Evolutionary conservation across 2,797 vertebrate species (phyloP).

Genomic region (Typhlichthys subterraneus): DNA sequence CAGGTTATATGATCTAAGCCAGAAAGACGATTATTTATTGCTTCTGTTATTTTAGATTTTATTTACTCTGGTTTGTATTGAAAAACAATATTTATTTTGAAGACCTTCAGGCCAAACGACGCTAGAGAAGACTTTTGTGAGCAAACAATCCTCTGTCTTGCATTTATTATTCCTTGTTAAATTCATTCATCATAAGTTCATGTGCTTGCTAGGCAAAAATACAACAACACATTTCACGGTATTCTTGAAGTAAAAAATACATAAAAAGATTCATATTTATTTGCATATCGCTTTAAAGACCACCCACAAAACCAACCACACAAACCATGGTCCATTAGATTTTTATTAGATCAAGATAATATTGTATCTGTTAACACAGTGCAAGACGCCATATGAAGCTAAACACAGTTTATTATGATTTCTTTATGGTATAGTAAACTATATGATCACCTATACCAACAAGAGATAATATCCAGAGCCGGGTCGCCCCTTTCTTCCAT

Average conservation of each 20-base stretch:
- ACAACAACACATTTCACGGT: background rate
- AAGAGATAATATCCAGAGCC: conserved; percentile 43
- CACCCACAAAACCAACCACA: too few species aligned
- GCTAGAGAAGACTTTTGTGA: background rate
- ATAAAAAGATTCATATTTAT: too few species aligned
- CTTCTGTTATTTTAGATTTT: background rate
- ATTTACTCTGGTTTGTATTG: background rate
- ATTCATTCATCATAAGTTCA: background rate
- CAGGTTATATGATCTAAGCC: background rate
- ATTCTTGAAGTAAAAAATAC: background rate
- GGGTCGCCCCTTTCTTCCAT: conserved; percentile 48
- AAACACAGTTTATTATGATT: conserved; percentile 41
- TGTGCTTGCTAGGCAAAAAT: background rate
- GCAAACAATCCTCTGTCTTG: background rate
- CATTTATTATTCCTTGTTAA: background rate
- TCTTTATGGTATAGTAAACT: conserved; percentile 58
- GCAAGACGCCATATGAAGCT: conserved; percentile 23
- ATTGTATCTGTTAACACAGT: conserved; percentile 25
- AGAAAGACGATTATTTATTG: background rate
- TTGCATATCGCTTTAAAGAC: too few species aligned
- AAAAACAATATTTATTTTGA: background rate
- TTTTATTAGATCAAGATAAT: conserved; percentile 7
- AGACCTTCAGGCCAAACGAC: background rate
- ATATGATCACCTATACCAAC: conserved; percentile 62
- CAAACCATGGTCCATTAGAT: too few species aligned